Evolutionary conservation across 2,797 vertebrate genomes (phyloP), one percentile per base, ranked within the genome.

Genomic region (Etheostoma nigrum): DNA sequence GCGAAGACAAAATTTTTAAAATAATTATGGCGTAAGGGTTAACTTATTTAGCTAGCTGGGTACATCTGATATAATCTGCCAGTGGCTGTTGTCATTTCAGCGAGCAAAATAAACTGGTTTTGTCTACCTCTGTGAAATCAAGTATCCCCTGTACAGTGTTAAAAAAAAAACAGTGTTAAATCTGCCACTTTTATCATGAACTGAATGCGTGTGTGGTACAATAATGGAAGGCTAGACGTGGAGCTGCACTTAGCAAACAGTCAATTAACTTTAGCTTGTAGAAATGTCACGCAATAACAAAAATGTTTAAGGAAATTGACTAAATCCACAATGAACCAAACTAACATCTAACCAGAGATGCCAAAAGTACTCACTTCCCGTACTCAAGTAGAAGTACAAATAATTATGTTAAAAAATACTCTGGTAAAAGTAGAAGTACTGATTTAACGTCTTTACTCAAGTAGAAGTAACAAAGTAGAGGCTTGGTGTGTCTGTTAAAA

Each of bases 301-400:
- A 21, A 47, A 18, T 9, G 21, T 19, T 27, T 1, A 18, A 36
- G 40, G 4, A 64, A 45, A 51, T 52, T 21, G 10, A 72, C 8
- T 52, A 9, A 65, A 65, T 65, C 72, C 49, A 59, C 5, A 57
- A 19, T 2, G 6, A 67, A 36, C 4, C 18, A 23, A 63, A 77
- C 30, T 58, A 40, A 40, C 36, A 25, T 23, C 51, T 59, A 23
- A 23, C 21, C 21, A 23, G 21, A 23, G 21, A 23, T 23, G 21
- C 21, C 21, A 23, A 23, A 23, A 23, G 21, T 23, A 23, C 21
- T 23, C 21, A 23, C 21, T 23, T 23, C 21, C 21, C 21, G 21
- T 23, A 23, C 21, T 23, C 21, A 23, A 23, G 21, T 23, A n/a
- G n/a, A n/a, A n/a, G n/a, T n/a, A n/a, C n/a, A n/a, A n/a, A n/a